These are phyloP conservation scores for Carollia perspicillata DNA, from an alignment of 2,113 vertebrate species.

Conservation along the genomic window DNA sequence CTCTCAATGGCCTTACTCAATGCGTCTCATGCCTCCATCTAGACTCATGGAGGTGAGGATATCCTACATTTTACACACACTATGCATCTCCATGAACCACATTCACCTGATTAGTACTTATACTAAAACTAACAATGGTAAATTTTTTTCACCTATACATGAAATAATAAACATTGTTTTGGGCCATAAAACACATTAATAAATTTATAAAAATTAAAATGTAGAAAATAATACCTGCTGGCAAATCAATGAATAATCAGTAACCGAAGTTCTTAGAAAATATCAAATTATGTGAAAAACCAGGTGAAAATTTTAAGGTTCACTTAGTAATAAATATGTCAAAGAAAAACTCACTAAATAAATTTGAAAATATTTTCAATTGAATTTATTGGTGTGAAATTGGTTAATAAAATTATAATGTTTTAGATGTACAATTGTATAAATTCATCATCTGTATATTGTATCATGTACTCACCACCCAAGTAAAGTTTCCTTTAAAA, in stretches of 20 bases:
- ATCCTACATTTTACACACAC: neutral
- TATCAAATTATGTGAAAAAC: neutral
- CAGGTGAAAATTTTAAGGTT: neutral
- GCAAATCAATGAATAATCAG: neutral
- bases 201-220: neutral
- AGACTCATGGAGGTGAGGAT: no score
- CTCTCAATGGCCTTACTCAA: no score
- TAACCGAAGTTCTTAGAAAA: neutral
- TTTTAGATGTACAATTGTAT: no score
- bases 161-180: neutral
- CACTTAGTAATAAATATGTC: neutral
- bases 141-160: neutral
- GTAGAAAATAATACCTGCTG: neutral
- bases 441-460: no score
- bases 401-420: no score
- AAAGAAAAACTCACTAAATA: neutral
- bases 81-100: neutral
- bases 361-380: neutral
- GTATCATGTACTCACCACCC: no score
- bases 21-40: no score
- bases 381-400: neutral
- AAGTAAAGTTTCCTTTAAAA: neutral
- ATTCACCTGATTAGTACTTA: neutral
- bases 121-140: neutral
- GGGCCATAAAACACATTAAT: neutral